A percentile compares a stretch with the other conserved stretches of the same genome.
phyloP scores from a whole-genome alignment of 2,113 vertebrate species.

The Rhizomys pruinosus region DNA sequence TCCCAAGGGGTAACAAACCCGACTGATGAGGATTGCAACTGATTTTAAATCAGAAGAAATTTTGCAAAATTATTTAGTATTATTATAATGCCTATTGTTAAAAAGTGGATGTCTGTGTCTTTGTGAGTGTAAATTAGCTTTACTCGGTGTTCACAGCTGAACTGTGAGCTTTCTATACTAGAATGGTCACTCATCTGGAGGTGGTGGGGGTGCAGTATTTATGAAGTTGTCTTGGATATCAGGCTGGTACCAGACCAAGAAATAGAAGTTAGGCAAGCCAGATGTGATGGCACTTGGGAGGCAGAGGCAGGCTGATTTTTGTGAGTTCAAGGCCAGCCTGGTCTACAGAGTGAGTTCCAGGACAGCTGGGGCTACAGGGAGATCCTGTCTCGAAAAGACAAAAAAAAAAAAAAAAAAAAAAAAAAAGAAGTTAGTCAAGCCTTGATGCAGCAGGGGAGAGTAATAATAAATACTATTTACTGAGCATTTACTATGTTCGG shows the following conservation, averaged over 20 bases:
- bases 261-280: not conserved
- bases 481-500: not conserved
- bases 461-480: not conserved
- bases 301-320: too few relatives aligned
- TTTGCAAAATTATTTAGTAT: not conserved
- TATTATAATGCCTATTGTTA: not conserved
- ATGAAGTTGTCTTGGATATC: not conserved
- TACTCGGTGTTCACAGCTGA: not conserved
- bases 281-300: too few relatives aligned
- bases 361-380: too few relatives aligned
- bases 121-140: not conserved
- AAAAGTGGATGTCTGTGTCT: not conserved
- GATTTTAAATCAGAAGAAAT: not conserved
- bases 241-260: not conserved
- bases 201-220: not conserved
- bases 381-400: too few relatives aligned
- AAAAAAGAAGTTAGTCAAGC: not conserved
- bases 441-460: not conserved
- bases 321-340: too few relatives aligned
- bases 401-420: too few relatives aligned
- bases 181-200: not conserved
- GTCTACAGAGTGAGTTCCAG: too few relatives aligned
- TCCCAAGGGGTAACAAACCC: not conserved
- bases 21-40: not conserved
- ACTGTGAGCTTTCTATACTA: not conserved